Conservation (phyloP, 2,797 vertebrate genomes). For the Onychomys leucogaster region DNA sequence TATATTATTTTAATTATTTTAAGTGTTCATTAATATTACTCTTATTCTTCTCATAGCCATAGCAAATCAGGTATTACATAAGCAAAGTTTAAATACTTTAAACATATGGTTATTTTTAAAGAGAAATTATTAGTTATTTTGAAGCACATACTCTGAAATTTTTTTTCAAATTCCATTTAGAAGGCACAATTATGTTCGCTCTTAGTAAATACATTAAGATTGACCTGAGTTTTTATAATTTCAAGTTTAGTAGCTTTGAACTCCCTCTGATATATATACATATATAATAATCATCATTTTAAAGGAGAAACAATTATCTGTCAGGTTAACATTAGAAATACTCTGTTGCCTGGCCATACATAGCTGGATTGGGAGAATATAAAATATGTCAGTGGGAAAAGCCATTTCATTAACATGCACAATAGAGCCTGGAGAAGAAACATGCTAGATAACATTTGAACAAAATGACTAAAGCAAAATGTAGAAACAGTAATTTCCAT, state of each 20-base stretch:
- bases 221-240: neutral
- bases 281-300: neutral
- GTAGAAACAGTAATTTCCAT: neutral
- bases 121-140: slow-evolving; percentile 24
- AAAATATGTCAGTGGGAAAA: neutral
- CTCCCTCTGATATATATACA: neutral
- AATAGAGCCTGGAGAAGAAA: neutral
- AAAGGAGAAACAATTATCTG: neutral
- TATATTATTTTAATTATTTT: neutral
- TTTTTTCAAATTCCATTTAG: neutral
- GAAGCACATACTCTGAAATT: neutral
- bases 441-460: neutral
- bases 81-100: slow-evolving; percentile 17
- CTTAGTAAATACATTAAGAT: neutral
- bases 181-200: neutral
- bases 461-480: slow-evolving; percentile 1
- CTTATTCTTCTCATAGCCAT: neutral
- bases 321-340: neutral
- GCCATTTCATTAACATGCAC: neutral
- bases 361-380: neutral
- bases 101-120: slow-evolving; percentile 42
- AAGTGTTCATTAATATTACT: neutral
- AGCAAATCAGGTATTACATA: neutral
- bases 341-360: neutral
- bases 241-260: neutral